phyloP scores from a whole-genome alignment of 2,888 invertebrate genomes.

The Peribatodes rhomboidaria region DNA sequence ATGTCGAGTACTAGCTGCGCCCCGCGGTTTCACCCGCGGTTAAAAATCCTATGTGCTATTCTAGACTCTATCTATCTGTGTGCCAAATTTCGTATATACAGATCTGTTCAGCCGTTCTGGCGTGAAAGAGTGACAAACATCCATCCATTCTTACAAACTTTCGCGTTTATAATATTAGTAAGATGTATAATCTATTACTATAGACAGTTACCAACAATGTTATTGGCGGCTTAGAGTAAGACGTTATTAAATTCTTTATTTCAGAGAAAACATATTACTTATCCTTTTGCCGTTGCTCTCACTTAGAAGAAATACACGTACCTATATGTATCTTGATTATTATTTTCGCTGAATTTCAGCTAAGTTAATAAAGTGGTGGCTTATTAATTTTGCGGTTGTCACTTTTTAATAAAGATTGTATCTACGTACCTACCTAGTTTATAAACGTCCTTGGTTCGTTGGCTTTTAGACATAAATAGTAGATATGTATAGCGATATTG shows the following conservation, averaged over 20 bases:
- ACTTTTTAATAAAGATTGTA: constrained; percentile 8
- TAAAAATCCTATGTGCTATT: too few species aligned
- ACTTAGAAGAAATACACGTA: too few species aligned
- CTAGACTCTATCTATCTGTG: too few species aligned
- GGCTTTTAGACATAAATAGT: background rate
- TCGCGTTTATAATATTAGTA: too few species aligned
- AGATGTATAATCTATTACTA: background rate
- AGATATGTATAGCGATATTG: background rate
- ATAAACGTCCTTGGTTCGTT: background rate
- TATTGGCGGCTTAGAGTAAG: background rate
- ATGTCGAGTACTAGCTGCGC: too few species aligned
- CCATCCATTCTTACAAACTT: too few species aligned
- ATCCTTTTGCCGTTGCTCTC: background rate
- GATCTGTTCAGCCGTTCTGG: too few species aligned
- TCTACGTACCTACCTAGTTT: background rate
- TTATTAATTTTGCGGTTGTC: constrained; percentile 15
- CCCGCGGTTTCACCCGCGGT: too few species aligned
- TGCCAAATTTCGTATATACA: too few species aligned
- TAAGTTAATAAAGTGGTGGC: constrained; percentile 8
- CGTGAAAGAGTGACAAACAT: too few species aligned
- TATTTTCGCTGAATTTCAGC: constrained; percentile 4
- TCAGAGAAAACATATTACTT: constrained; percentile 5
- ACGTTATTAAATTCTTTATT: constrained; percentile 16
- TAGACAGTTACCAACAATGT: background rate
- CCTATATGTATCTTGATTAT: background rate